phyloP scores from a whole-genome alignment of 2,888 invertebrate species.

The Drosophila basisetae region DNA sequence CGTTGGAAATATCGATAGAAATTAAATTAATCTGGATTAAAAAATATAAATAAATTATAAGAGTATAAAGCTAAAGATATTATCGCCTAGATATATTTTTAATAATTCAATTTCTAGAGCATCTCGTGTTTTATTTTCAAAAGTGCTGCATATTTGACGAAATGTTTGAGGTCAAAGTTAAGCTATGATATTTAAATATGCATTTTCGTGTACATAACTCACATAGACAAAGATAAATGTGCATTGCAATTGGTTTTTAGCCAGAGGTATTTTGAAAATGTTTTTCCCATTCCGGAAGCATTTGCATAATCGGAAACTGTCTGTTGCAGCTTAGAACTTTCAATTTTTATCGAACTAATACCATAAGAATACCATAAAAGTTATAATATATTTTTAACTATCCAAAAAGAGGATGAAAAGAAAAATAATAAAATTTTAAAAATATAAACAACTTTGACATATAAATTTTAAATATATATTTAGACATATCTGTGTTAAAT shows the following conservation, averaged over 20 bases:
- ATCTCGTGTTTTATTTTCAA: background rate
- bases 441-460: background rate
- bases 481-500: background rate
- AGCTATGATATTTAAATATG: conserved; percentile 12
- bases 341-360: conserved; percentile 16
- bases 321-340: conserved; percentile 25
- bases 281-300: background rate
- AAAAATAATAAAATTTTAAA: background rate
- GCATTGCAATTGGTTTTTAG: conserved; percentile 61
- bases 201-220: conserved; percentile 13
- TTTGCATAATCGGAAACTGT: conserved; percentile 42
- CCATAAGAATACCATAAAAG: background rate
- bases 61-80: background rate
- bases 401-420: background rate
- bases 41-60: background rate
- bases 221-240: conserved; percentile 30
- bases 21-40: background rate
- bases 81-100: background rate
- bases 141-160: background rate
- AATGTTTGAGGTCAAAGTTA: conserved; percentile 18
- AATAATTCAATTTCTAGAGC: background rate
- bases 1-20: background rate
- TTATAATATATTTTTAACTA: background rate
- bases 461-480: too few relatives aligned
- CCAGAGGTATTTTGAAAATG: conserved; percentile 24